These are phyloP conservation scores for Fratercula arctica DNA, from an alignment of 2,797 vertebrate species.

Conservation along the genomic window DNA sequence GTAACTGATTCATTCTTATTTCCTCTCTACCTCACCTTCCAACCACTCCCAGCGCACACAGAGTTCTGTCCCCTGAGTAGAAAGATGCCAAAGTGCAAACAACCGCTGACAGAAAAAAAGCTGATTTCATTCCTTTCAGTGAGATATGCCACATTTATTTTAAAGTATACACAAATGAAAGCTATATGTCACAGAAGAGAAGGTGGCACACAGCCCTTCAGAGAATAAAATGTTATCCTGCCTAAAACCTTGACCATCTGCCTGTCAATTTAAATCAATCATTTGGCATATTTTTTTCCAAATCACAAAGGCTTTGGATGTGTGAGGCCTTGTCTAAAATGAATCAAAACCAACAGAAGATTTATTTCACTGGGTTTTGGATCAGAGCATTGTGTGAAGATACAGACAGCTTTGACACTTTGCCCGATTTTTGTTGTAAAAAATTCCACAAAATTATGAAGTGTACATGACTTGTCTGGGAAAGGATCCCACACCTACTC, in stretches of 20 bases:
- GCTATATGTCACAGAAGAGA: neutral
- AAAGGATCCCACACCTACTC: neutral
- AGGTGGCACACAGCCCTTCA: neutral
- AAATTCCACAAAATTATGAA: neutral
- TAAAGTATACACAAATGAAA: slow-evolving; percentile 6
- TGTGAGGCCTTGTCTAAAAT: neutral
- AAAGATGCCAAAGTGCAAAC: neutral
- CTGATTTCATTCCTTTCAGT: neutral
- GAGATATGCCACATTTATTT: neutral
- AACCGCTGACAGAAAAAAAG: neutral
- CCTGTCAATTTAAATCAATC: neutral
- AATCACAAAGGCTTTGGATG: neutral
- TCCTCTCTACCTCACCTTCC: neutral
- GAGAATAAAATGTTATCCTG: neutral
- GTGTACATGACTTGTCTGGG: neutral
- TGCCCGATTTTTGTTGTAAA: neutral
- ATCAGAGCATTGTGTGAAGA: neutral
- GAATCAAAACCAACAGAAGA: neutral
- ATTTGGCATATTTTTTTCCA: neutral
- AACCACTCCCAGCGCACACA: neutral
- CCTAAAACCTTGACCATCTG: neutral
- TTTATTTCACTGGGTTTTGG: neutral
- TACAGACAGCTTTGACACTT: neutral
- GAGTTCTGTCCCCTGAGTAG: neutral
- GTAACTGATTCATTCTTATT: neutral